Base-by-base conservation (phyloP, 2,888 invertebrate species). In the Crioceris asparagi region DNA sequence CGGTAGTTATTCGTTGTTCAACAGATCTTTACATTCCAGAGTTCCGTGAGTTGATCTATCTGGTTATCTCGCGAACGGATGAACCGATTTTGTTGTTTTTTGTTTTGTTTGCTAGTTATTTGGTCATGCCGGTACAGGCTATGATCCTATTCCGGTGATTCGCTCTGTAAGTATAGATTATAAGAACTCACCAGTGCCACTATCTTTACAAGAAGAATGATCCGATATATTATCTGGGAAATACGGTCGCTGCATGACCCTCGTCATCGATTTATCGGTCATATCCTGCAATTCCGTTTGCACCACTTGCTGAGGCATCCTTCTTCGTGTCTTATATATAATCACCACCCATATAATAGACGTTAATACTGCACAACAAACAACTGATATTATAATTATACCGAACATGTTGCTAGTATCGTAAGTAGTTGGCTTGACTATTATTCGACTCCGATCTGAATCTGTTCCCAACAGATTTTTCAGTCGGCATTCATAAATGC, bases 291-390 rank as follows among this genome's bases (percentile, higher is more conserved):
- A 51, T 34, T 38, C 50, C 5, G 43, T 46, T 15, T 27, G 27
- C n/a, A n/a, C n/a, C n/a, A n/a, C n/a, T n/a, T n/a, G n/a, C n/a
- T n/a, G 27, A 11, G 15, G 14, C 46, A 71, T 66, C 19, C 76
- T 73, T 62, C 80, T 78, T 44, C 86, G 71, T 3, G 87, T 85
- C 57, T 85, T 83, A 62, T 87, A 88, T 53, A 90, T 88, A 45
- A 91, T 86, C 37, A 88, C 79, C 32, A 91, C 87, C 91, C 92
- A 92, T 35, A 90, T 77, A 11, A 87, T 73, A 1, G 90, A 88
- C 5, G 91, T 92, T n/a, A 83, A 80, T 11, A 93, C 85, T 35
- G 91, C 83, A 65, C 91, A 87, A 62, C 87, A 86, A 26, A 90
- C 86, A 1, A 88, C 83, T 3, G 87, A 86, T 50, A 93, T 87